These are phyloP conservation scores for Laterallus jamaicensis DNA, from an alignment of 2,113 vertebrate genomes.

Conservation along the genomic window DNA sequence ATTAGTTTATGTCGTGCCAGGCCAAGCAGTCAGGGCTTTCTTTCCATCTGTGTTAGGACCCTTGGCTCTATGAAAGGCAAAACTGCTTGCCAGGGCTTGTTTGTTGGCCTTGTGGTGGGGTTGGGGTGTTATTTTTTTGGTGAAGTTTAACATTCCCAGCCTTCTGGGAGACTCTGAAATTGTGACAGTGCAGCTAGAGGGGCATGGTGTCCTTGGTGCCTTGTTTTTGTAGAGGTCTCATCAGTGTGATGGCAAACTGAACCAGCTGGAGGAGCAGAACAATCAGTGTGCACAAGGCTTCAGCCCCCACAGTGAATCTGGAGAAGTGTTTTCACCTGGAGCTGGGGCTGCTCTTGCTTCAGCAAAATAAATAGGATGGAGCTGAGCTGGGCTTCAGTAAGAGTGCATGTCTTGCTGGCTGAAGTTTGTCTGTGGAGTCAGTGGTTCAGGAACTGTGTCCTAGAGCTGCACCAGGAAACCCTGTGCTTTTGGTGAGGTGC, in stretches of 20 bases:
- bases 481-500: neutral
- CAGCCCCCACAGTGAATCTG: neutral
- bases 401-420: fast-evolving
- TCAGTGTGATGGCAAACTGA: neutral
- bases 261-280: neutral
- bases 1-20: fast-evolving
- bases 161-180: neutral
- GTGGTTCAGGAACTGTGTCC: neutral
- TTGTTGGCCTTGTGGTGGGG: neutral
- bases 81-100: neutral
- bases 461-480: fast-evolving
- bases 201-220: fast-evolving
- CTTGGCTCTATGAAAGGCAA: neutral
- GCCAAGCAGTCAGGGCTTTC: neutral
- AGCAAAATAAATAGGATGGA: neutral
- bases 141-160: neutral
- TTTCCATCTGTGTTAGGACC: neutral
- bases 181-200: neutral
- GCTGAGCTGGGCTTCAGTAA: fast-evolving
- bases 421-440: neutral
- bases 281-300: neutral
- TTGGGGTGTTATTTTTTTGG: fast-evolving
- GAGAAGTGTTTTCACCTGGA: conserved; percentile 28
- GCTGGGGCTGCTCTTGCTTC: neutral
- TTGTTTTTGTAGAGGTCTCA: neutral